Evolutionary conservation across 2,113 vertebrate genomes (phyloP), one percentile per base, ranked within the genome.

Genomic region (Turdus rufiventris): DNA sequence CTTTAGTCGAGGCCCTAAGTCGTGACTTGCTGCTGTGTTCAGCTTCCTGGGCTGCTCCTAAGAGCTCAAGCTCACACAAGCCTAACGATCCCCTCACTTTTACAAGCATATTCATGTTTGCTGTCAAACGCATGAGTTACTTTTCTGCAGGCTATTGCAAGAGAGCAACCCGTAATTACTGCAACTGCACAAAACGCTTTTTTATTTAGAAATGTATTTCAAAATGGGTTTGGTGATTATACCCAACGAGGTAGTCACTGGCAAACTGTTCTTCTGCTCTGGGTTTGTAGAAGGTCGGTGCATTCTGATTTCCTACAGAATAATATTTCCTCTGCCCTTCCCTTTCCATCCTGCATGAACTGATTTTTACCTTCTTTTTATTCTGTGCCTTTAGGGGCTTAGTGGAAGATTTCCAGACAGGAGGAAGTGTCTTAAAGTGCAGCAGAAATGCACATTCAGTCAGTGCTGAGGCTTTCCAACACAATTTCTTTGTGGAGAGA

Each of bases 111-210:
- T 92, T 96, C 95, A 89, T 92, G 88, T 93, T 93, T 58, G 80
- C 96, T 76, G 77, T 79, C 87, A 96, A 95, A 91, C 18, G 47
- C 92, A 83, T 94, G 88, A 91, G 20, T 33, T 95, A 89, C 82
- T 89, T 88, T 96, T 95, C 97, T 91, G 81, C 84, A 93, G 96
- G 91, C 60, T 65, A 94, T 95, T 95, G 84, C 95, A 78, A 84
- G 94, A 96, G 86, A 94, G 91, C 93, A 94, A 61, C 88, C 93
- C 71, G 96, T 89, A 93, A 96, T 96, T 97, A 96, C 89, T 76
- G 70, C 74, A 85, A 88, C 77, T 58, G 91, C 95, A 96, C 91
- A 92, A 95, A 96, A 95, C 5, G n/a, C 60, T 89, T 94, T 85
- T 93, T 95, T 91, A 90, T 93, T 92, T 60, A 93, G 94, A 92